Base-by-base conservation (phyloP, 2,113 vertebrate species). In the Lepisosteus osseus region DNA sequence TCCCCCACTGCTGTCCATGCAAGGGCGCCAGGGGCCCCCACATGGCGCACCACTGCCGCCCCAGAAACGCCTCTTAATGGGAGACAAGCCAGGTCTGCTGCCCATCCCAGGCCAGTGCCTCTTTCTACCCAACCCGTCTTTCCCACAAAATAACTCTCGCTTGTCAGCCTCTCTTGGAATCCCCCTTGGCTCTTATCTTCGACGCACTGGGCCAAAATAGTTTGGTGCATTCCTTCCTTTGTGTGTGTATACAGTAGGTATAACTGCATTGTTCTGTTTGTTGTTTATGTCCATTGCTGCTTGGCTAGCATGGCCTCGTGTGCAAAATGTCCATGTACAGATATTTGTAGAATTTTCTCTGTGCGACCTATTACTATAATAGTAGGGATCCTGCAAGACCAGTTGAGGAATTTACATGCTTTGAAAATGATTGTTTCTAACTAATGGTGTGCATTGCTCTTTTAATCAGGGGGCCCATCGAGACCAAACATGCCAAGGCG, bases 1-100 rank as follows among this genome's bases (percentile, higher is more conserved):
- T 0, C 81, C 75, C n/a, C 84, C 84, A 0, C 82, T 91, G 67
- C 80, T 92, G 57, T 85, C 85, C 15, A 65, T 91, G 83, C 76
- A 84, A 6, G 79, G 67, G 29, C 75, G 78, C 13, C 80, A 89
- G n/a, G 71, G 75, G 55, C 79, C 82, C n/a, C 72, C 77, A 3
- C 55, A 82, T 8, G 72, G 75, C 3, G 77, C 65, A 13, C 86
- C 87, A 15, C 29, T 29, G 29, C 81, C 83, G 4, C 75, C 81
- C 61, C 72, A 78, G 54, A 90, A 90, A 80, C 80, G 76, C 7
- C 82, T 77, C 1, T 78, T 83, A 5, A 78, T 79, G 70, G 80
- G 86, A 45, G 81, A 84, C 68, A 85, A 78, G 43, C 72, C 74
- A 41, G 82, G 85, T 14, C 85, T 92, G 15, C 82, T 86, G 6